Conservation (phyloP, 2,113 vertebrate genomes). For the Syngnathus typhle region DNA sequence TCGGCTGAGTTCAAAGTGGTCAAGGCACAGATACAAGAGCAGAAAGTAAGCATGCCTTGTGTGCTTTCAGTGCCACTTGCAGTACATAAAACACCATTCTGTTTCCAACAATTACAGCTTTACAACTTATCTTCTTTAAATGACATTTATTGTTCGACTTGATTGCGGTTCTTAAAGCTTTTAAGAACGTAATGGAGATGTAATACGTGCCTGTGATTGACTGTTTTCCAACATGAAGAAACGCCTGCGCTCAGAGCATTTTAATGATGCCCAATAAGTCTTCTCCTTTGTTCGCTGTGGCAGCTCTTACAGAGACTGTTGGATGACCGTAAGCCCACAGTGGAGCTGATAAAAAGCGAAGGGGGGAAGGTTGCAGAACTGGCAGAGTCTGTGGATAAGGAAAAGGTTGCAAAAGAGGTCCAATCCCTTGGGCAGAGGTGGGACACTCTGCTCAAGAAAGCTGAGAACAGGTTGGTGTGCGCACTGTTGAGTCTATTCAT, state of each 20-base stretch:
- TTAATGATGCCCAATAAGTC: conserved; percentile 42
- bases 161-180: conserved; percentile 34
- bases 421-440: conserved; percentile 85
- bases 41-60: conserved; percentile 76
- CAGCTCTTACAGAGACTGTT: conserved; percentile 92
- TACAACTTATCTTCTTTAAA: conserved; percentile 40
- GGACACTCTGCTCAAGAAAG: conserved; percentile 86
- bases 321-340: conserved; percentile 87
- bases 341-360: conserved; percentile 90
- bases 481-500: neutral
- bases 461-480: conserved; percentile 81
- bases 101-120: conserved; percentile 18
- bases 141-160: conserved; percentile 40
- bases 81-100: conserved; percentile 9
- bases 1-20: conserved; percentile 98
- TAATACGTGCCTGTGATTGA: conserved; percentile 43
- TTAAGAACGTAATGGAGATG: conserved; percentile 23
- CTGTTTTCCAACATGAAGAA: conserved; percentile 29
- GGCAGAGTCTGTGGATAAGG: conserved; percentile 84
- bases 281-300: conserved; percentile 40
- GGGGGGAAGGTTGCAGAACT: conserved; percentile 86
- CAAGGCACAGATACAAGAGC: conserved; percentile 97
- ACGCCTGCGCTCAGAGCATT: conserved; percentile 1
- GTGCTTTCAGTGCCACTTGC: conserved; percentile 1
- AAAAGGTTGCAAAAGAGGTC: conserved; percentile 86